These are phyloP conservation scores for Ictalurus furcatus DNA, from an alignment of 2,113 vertebrate genomes.

Conservation along the genomic window DNA sequence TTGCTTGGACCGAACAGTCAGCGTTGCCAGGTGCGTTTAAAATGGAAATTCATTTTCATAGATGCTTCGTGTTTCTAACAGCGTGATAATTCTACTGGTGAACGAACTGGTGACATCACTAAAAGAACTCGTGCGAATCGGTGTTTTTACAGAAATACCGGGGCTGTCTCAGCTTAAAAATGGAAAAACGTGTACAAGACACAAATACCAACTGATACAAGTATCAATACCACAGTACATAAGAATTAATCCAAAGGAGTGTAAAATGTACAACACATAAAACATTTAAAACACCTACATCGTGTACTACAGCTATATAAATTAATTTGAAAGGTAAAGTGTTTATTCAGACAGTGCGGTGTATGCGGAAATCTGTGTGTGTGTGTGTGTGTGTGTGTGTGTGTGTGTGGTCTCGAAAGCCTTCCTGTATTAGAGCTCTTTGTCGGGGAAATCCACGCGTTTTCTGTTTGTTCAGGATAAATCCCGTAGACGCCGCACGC, in stretches of 20 bases:
- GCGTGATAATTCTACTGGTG: not conserved
- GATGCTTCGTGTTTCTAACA: not conserved
- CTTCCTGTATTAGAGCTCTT: constrained; percentile 56
- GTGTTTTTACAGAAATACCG: not conserved
- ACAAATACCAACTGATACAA: not conserved
- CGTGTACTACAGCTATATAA: not conserved
- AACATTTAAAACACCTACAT: not conserved
- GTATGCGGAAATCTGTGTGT: constrained; percentile 3
- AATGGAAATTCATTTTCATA: not conserved
- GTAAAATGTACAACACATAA: not conserved
- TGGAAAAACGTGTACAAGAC: not conserved
- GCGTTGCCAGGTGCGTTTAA: not conserved
- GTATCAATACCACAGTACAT: not conserved
- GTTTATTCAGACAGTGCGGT: not conserved
- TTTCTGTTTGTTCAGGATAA: constrained; percentile 45
- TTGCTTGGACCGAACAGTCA: not conserved
- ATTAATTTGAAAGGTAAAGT: too few species aligned
- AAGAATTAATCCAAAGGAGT: not conserved
- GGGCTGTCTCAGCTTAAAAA: not conserved
- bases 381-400: constrained; percentile 47
- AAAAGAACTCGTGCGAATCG: not conserved
- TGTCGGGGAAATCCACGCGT: not conserved
- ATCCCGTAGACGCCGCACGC: constrained; percentile 17
- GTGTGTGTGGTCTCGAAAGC: constrained; percentile 32
- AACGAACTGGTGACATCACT: not conserved